Evolutionary conservation across 2,888 invertebrate genomes (phyloP), one percentile per base, ranked within the genome.

Genomic region (Aproaerema taeniolella): DNA sequence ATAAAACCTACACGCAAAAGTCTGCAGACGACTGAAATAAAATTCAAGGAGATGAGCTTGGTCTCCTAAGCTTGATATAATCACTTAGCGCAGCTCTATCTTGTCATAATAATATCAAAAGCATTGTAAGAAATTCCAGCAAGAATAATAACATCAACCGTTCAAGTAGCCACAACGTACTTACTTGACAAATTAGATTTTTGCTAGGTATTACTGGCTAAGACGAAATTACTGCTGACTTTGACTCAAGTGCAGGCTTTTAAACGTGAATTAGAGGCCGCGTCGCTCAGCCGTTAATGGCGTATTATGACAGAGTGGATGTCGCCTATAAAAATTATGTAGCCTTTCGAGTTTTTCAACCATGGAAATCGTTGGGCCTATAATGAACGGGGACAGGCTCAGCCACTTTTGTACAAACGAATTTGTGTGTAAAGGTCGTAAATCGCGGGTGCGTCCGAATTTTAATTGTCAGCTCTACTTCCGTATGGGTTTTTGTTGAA

Each of bases 131-230:
- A 45, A 46, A 31, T 31, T 35, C 40, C 35, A 16, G 34, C 6
- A 36, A 28, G 36, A 37, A 41, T 41, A 35, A 37, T 26, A 31
- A 38, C 16, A 28, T 31, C 53, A 52, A 53, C 53, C 58, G 52
- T 63, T 65, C 58, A 51, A 64, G 62, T 69, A 55, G 67, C 67
- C 70, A 55, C 76, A 72, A 66, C 62, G 56, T 67, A 65, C 63
- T n/a, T 67, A 67, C 65, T 80, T 85, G 86, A 85, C 74, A 86
- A 86, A 86, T 86, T 83, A 81, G 76, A 85, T 85, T 86, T 79
- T 81, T 77, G 76, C 68, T 68, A 66, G 76, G 69, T 77, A 73
- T 80, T 78, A 66, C 77, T 72, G 69, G 78, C 69, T 80, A 75
- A 82, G 81, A 78, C 79, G 64, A 83, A 85, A 86, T 86, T 85